Evolutionary conservation across 2,113 vertebrate species (phyloP).

Genomic region (Oryzias javanicus): DNA sequence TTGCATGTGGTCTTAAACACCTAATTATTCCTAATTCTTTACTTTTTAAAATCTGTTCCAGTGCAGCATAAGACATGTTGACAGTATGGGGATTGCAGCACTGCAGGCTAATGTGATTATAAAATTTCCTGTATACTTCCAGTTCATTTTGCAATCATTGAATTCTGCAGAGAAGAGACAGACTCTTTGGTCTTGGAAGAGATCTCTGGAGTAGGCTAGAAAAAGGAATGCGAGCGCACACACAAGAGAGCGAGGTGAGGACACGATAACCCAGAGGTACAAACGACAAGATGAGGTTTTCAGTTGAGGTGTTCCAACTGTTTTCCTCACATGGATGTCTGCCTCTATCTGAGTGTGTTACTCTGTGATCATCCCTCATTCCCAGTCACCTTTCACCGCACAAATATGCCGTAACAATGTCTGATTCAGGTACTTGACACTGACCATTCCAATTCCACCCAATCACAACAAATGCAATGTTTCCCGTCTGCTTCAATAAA

Average conservation of each 20-base stretch:
- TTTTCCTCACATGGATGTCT: constrained; percentile 40
- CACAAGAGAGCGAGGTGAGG: constrained; percentile 46
- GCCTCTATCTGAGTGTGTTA: constrained; percentile 37
- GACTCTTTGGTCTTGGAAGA: constrained; percentile 17
- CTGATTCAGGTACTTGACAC: constrained; percentile 43
- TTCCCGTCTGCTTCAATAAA: constrained; percentile 44
- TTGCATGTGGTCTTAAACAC: constrained; percentile 36
- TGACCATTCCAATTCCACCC: constrained; percentile 11
- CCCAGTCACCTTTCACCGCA: constrained; percentile 11
- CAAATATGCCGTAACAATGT: constrained; percentile 12
- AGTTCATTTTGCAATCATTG: constrained; percentile 41
- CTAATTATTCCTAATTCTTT: constrained; percentile 60
- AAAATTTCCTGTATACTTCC: constrained; percentile 69
- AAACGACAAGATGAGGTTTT: constrained; percentile 50
- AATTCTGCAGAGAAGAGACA: constrained; percentile 44
- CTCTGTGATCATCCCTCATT: constrained; percentile 27
- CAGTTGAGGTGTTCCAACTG: constrained; percentile 38
- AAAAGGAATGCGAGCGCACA: constrained; percentile 30
- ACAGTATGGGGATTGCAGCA: constrained; percentile 22
- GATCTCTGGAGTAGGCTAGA: constrained; percentile 16
- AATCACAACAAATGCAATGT: constrained; percentile 61
- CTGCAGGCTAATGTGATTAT: constrained; percentile 55
- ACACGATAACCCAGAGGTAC: constrained; percentile 54
- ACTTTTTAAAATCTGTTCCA: constrained; percentile 40
- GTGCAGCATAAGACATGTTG: constrained; percentile 39